Evolutionary conservation across 1,140 invertebrate species (phyloP).

Genomic region (Wiebesia pumilae): DNA sequence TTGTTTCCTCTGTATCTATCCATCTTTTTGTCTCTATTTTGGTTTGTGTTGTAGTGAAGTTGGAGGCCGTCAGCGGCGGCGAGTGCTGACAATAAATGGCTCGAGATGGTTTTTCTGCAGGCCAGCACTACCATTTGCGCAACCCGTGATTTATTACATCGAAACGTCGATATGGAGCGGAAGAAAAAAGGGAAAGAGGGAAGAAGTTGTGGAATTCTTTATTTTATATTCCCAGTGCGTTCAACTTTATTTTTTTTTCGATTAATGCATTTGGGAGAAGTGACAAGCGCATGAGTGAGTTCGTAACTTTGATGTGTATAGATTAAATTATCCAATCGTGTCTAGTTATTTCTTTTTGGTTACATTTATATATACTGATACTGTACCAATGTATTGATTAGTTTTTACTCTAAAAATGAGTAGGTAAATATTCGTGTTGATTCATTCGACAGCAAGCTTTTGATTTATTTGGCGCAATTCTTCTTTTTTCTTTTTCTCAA

Average conservation of each 20-base stretch:
- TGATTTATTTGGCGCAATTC: background rate
- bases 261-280: constrained; percentile 25
- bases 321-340: constrained; percentile 37
- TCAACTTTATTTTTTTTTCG: constrained; percentile 47
- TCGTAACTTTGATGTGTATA: constrained; percentile 26
- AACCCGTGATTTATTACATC: constrained; percentile 51
- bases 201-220: constrained; percentile 18
- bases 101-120: constrained; percentile 52
- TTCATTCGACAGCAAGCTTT: background rate
- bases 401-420: background rate
- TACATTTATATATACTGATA: background rate
- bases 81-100: constrained; percentile 54
- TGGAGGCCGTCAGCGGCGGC: background rate
- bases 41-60: constrained; percentile 2
- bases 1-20: constrained; percentile 35
- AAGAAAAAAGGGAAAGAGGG: background rate
- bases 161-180: constrained; percentile 51
- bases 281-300: background rate
- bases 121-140: background rate
- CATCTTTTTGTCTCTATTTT: constrained; percentile 34
- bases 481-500: background rate
- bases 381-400: background rate
- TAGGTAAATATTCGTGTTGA: background rate
- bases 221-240: constrained; percentile 47
- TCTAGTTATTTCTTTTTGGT: background rate